These are phyloP conservation scores for Cotesia typhae DNA, from an alignment of 1,140 invertebrate genomes.

Conservation along the genomic window DNA sequence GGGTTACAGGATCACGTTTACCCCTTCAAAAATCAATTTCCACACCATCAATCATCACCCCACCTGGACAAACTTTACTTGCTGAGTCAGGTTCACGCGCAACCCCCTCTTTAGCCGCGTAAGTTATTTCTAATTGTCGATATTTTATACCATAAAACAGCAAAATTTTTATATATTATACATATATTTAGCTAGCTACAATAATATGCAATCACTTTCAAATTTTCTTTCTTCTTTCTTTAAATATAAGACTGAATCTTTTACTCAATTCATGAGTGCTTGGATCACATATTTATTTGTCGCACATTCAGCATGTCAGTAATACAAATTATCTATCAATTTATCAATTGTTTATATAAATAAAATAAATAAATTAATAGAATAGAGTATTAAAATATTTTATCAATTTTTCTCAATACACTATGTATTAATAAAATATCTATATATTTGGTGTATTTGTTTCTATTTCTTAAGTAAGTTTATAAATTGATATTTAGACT, in stretches of 20 bases:
- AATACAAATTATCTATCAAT: neutral
- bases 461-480: too few species aligned
- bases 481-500: neutral
- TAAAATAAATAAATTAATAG: neutral
- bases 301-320: slow-evolving; percentile 16
- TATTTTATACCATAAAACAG: slow-evolving; percentile 21
- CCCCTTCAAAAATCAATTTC: slow-evolving; percentile 91
- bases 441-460: too few species aligned
- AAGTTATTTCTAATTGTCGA: slow-evolving; percentile 46
- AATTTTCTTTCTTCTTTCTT: slow-evolving; percentile 7
- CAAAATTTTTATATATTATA: neutral
- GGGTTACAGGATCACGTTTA: slow-evolving; percentile 69
- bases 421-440: too few species aligned
- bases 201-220: slow-evolving; percentile 18
- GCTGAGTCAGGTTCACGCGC: slow-evolving; percentile 55
- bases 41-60: slow-evolving; percentile 85
- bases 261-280: slow-evolving; percentile 22
- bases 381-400: neutral
- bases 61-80: slow-evolving; percentile 65
- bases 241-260: slow-evolving; percentile 15
- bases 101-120: slow-evolving; percentile 53
- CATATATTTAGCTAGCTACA: slow-evolving; percentile 7
- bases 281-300: slow-evolving; percentile 18
- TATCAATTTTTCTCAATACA: too few species aligned
- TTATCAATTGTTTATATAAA: neutral